Percentiles rank a stretch among this genome's conserved stretches.
phyloP scores from a whole-genome alignment of 2,888 invertebrate species.

The Apamea sordens region DNA sequence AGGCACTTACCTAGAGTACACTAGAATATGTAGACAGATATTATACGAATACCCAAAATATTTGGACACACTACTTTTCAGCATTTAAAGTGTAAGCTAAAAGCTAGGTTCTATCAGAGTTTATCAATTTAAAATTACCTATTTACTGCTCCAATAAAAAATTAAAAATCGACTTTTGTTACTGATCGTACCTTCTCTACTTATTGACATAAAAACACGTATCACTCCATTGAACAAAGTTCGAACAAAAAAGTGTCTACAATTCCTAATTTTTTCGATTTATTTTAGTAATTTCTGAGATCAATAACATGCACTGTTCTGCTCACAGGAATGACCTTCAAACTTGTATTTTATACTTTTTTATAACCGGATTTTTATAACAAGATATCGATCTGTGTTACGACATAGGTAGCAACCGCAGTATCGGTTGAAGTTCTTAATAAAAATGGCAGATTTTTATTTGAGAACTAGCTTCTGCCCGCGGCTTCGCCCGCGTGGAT shows the following conservation, averaged over 20 bases:
- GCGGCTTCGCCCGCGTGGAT: no score
- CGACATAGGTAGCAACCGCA: not conserved
- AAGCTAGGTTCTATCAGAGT: not conserved
- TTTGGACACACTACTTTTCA: not conserved
- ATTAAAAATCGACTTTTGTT: not conserved
- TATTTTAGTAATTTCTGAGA: conserved; percentile 21
- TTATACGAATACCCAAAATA: no score
- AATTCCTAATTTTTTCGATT: conserved; percentile 4
- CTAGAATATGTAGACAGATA: not conserved
- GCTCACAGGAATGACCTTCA: conserved; percentile 33
- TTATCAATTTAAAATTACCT: not conserved
- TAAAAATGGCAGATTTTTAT: not conserved
- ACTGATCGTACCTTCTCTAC: not conserved
- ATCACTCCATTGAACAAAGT: conserved; percentile 34
- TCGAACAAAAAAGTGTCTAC: conserved; percentile 21
- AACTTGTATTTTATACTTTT: conserved; percentile 12
- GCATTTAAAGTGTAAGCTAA: not conserved
- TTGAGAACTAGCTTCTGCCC: no score
- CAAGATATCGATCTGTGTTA: conserved; percentile 1
- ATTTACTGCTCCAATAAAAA: not conserved
- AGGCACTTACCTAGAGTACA: not conserved
- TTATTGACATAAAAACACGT: conserved; percentile 27
- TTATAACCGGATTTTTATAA: conserved; percentile 42
- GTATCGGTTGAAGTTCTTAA: conserved; percentile 1
- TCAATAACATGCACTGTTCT: conserved; percentile 1